Evolutionary conservation across 2,888 invertebrate species (phyloP), one percentile per base, ranked within the genome.

Genomic region (Peribatodes rhomboidaria): DNA sequence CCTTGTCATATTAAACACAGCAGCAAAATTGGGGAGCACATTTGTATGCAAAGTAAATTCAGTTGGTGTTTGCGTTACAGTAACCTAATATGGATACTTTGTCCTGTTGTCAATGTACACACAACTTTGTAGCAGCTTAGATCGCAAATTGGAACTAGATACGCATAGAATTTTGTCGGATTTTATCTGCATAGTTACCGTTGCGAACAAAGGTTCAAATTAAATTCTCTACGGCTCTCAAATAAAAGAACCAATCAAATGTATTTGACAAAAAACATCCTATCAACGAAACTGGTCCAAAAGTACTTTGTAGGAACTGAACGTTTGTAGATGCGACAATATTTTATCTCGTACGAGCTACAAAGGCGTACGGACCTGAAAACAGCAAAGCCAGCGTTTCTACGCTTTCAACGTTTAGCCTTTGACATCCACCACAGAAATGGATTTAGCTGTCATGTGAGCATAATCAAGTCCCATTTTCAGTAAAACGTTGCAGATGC

Each of bases 361-460:
- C 69, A 74, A 78, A 76, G 69, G 63, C 49, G 41, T 47, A 42
- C n/a, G 42, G 60, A 70, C 69, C 67, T 67, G 68, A 69, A 74
- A 75, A 73, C 55, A 62, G 68, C 61, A 66, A 54, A 59, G 67
- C 58, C 62, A 71, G 74, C 73, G 59, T 68, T 71, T 27, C 9
- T 31, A 54, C 73, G 61, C 62, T 71, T 27, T 27, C 27, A 27
- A 6, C 27, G 27, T 27, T 69, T 67, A 62, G 61, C 74, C 74
- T 82, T 78, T 81, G 79, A 77, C 72, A 74, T 67, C 52, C 61
- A 67, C 70, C 71, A 74, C 73, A 74, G 79, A 78, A n/a, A 77
- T 74, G 76, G 77, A 78, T 79, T 79, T 76, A 80, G 75, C 72
- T 76, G 79, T 75, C 79, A 79, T 74, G 74, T 73, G 74, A 72